Evolutionary conservation across 2,888 invertebrate species (phyloP), one percentile per base, ranked within the genome.

Genomic region (Tetragonula carbonaria): DNA sequence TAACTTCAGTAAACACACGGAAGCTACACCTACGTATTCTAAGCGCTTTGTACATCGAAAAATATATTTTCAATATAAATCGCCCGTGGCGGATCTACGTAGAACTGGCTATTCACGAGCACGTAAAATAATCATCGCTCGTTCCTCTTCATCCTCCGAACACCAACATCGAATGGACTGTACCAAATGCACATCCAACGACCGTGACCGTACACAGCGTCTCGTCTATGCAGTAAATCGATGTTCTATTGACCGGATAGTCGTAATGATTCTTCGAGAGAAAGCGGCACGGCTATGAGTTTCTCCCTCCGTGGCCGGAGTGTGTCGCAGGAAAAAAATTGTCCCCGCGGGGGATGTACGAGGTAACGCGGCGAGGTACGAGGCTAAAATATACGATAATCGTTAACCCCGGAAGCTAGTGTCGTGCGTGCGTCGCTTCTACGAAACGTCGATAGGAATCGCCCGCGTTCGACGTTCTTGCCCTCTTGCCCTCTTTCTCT

Each of bases 331-430:
- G n/a, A 33, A 62, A 62, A 28, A 83, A 83, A 85, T 85, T 74
- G 85, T 78, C 74, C 85, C 85, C 78, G 80, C 59, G 80, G 85
- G 85, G 85, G 85, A 81, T 53, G 85, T 65, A 73, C 74, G 65
- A 62, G 63, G 80, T 55, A 68, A 72, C 65, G 78, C 75, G 57
- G 50, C 38, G 66, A 33, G 28, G 28, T 28, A 62, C 66, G 70
- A 62, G 8, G 33, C 63, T 74, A 74, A 80, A 85, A 85, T 80
- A 85, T 85, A 85, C 85, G 85, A 77, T 85, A 85, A 85, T 85
- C 85, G 85, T 85, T 80, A 85, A 84, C 13, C 85, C 76, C 72
- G 85, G 59, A 78, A 68, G 18, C 75, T 38, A 65, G 14, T 72
- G 50, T n/a, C 18, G 33, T 62, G 65, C 72, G 65, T 70, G 33